These are phyloP conservation scores for Nannoperca australis DNA, from an alignment of 2,797 vertebrate species.

Conservation along the genomic window DNA sequence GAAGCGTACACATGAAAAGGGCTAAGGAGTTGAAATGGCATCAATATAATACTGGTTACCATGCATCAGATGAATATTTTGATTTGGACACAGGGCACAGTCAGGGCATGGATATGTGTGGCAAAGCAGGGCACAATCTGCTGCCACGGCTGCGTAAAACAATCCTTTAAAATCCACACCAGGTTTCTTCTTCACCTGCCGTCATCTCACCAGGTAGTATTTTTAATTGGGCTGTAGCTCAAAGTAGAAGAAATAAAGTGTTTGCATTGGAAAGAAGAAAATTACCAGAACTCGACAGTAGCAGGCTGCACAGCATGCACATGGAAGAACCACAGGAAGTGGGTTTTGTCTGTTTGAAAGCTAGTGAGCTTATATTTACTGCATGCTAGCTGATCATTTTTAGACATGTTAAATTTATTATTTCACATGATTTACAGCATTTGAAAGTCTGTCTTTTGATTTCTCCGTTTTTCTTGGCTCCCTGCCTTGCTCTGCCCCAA, in stretches of 20 bases:
- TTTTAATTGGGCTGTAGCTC: constrained; percentile 3
- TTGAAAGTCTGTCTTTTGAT: background rate
- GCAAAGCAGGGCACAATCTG: background rate
- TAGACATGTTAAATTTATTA: too few relatives aligned
- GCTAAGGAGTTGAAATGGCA: background rate
- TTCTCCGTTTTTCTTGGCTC: too few relatives aligned
- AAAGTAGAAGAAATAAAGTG: background rate
- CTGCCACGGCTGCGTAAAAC: background rate
- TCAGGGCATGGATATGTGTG: too few relatives aligned
- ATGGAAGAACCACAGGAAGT: too few relatives aligned
- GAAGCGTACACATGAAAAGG: background rate
- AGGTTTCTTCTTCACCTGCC: background rate
- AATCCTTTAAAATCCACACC: too few relatives aligned
- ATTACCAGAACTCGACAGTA: background rate
- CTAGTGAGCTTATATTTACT: too few relatives aligned
- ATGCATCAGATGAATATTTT: too few relatives aligned
- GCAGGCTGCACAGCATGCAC: background rate
- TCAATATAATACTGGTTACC: background rate
- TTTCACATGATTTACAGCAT: too few relatives aligned
- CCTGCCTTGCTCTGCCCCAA: background rate
- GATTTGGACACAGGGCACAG: too few relatives aligned
- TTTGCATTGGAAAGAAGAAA: background rate
- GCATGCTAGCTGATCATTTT: too few relatives aligned
- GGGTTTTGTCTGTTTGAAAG: too few relatives aligned
- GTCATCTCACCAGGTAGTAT: constrained; percentile 9